Percentiles rank a stretch among this genome's conserved stretches.
Conservation (phyloP, 2,888 invertebrate genomes). For the Dryobota labecula region DNA sequence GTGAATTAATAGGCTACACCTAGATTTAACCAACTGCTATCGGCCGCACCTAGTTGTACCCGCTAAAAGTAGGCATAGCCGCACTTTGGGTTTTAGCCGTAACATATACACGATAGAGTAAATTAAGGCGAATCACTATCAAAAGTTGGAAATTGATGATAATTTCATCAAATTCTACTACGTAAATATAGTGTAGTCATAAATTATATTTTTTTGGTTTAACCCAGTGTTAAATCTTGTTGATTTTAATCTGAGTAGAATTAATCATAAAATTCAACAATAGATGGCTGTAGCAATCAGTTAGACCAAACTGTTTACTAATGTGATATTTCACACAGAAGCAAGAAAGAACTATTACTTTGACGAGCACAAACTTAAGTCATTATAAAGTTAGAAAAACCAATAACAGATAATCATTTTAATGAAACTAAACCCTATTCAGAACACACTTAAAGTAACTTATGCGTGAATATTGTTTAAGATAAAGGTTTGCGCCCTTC, state of each 20-base stretch:
- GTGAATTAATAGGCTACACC: too few relatives aligned
- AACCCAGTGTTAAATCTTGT: too few relatives aligned
- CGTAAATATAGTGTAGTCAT: too few relatives aligned
- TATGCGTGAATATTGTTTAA: not conserved
- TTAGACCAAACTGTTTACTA: not conserved
- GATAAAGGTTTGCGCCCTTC: slow-evolving; percentile 13
- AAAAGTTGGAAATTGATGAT: too few relatives aligned
- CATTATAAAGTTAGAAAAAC: not conserved
- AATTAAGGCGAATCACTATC: too few relatives aligned
- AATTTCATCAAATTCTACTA: too few relatives aligned
- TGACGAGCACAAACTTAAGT: not conserved
- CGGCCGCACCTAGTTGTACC: too few relatives aligned
- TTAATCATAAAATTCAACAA: not conserved
- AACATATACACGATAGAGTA: too few relatives aligned
- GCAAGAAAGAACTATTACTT: not conserved
- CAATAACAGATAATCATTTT: not conserved
- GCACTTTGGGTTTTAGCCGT: too few relatives aligned
- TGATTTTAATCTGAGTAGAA: not conserved
- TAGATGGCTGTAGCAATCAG: not conserved
- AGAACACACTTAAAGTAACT: not conserved
- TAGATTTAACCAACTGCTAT: too few relatives aligned
- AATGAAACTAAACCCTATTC: not conserved
- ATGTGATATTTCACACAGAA: not conserved
- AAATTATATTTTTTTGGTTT: too few relatives aligned
- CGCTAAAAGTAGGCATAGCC: too few relatives aligned